phyloP scores from a whole-genome alignment of 2,113 vertebrate genomes.

The Rhadina sibilatrix region DNA sequence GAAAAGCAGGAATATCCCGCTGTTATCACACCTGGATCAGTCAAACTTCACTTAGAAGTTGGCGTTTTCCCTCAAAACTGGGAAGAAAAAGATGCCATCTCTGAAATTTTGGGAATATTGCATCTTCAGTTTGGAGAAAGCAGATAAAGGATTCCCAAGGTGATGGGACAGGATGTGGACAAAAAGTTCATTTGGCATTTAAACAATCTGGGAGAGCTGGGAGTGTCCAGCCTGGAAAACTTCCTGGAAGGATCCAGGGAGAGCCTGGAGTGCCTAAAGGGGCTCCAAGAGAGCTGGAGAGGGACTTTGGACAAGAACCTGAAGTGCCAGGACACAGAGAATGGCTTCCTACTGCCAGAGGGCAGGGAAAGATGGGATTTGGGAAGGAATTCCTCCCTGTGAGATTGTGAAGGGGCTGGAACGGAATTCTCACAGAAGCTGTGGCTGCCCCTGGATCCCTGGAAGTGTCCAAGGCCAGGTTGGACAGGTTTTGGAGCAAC shows the following conservation, averaged over 20 bases:
- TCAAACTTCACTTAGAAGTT: background rate
- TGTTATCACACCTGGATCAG: rapidly evolving
- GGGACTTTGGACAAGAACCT: rapidly evolving
- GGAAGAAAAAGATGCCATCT: background rate
- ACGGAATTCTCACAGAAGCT: background rate
- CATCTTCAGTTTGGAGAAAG: background rate
- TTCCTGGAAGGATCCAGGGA: background rate
- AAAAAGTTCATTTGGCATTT: background rate
- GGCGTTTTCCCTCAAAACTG: background rate
- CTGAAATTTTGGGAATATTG: background rate
- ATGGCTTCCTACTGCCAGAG: background rate
- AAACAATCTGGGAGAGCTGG: background rate
- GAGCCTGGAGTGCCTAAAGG: rapidly evolving
- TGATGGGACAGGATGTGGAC: background rate
- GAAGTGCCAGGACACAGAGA: background rate
- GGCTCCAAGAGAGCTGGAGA: background rate
- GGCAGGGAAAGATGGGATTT: background rate
- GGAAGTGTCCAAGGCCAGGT: rapidly evolving
- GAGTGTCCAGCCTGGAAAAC: background rate
- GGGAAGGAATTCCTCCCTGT: background rate
- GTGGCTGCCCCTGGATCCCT: background rate
- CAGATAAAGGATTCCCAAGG: rapidly evolving
- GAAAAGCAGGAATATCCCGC: rapidly evolving
- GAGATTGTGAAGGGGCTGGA: rapidly evolving
- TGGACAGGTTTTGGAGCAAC: rapidly evolving